Conservation (phyloP, 2,797 vertebrate genomes). For the Cyprinella venusta region DNA sequence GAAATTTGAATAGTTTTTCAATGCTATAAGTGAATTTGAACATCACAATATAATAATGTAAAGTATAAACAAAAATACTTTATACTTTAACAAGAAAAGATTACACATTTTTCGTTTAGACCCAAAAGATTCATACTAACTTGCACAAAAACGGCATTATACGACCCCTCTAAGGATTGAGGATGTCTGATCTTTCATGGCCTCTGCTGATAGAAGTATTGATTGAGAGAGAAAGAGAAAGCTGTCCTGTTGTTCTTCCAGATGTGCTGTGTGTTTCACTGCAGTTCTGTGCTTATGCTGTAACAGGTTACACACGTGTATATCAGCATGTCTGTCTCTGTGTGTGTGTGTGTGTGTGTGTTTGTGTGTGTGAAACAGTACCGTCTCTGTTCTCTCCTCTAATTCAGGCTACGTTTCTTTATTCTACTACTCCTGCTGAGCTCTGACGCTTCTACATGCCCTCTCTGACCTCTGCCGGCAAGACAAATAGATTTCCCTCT, state of each 20-base stretch:
- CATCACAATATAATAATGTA: no score
- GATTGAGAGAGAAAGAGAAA: constrained; percentile 32
- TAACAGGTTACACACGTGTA: constrained; percentile 23
- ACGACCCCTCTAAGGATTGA: not conserved
- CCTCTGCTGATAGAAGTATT: constrained; percentile 40
- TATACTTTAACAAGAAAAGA: no score
- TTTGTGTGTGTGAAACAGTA: constrained; percentile 7
- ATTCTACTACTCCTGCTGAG: constrained; percentile 28
- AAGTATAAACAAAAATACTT: no score
- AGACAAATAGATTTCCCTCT: constrained; percentile 48
- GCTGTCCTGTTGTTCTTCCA: constrained; percentile 10
- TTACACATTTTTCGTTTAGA: no score
- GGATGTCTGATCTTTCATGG: constrained; percentile 33
- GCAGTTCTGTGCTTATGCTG: not conserved
- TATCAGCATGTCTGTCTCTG: not conserved
- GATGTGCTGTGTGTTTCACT: not conserved
- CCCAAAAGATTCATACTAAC: no score
- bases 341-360: not conserved
- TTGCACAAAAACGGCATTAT: no score
- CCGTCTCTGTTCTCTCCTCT: not conserved
- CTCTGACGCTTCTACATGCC: constrained; percentile 36
- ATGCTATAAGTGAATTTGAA: not conserved
- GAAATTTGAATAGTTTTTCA: not conserved
- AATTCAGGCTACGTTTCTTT: constrained; percentile 27
- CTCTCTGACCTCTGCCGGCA: constrained; percentile 38